Evolutionary conservation across 2,797 vertebrate species (phyloP), one percentile per base, ranked within the genome.

Genomic region (Borostomias antarcticus): DNA sequence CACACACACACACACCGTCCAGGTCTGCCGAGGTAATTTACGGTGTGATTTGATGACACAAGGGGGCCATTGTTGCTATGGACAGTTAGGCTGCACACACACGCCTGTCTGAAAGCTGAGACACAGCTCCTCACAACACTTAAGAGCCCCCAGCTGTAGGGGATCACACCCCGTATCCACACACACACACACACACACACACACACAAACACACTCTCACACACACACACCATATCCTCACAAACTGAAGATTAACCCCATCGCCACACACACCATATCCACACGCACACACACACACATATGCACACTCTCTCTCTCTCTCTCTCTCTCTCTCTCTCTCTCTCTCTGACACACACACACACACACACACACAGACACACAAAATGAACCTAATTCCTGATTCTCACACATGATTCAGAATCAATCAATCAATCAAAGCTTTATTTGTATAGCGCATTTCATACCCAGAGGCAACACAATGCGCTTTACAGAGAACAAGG

Each of bases 11-110:
- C 37, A 47, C 28, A 63, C 15, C 25, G 15, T n/a, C 19, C 17
- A 2, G 0, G 1, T 60, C 45, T 48, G 10, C 47, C 17, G 29
- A 57, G 37, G 10, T 60, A 43, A 43, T 70, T 65, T 59, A 62
- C 40, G 4, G 40, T 51, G 43, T 59, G 64, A 59, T n/a, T 29
- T 47, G 47, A 23, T 52, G 35, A 62, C 48, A 51, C 57, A 62
- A 68, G 66, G 58, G 50, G 51, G 33, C 19, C 26, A 68, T 52
- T 62, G 53, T 66, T 48, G n/a, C 64, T 2, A 15, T 47, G 58
- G 35, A 61, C 5, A 61, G 17, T 23, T 28, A 32, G 26, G 35
- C 48, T 54, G 54, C 28, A 25, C n/a, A 26, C 23, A 51, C 57
- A 66, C 30, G 32, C 21, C 62, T 60, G 50, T 8, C 35, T 53